Evolutionary conservation across 2,888 invertebrate genomes (phyloP).

Genomic region (Sclerodermus sp.): DNA sequence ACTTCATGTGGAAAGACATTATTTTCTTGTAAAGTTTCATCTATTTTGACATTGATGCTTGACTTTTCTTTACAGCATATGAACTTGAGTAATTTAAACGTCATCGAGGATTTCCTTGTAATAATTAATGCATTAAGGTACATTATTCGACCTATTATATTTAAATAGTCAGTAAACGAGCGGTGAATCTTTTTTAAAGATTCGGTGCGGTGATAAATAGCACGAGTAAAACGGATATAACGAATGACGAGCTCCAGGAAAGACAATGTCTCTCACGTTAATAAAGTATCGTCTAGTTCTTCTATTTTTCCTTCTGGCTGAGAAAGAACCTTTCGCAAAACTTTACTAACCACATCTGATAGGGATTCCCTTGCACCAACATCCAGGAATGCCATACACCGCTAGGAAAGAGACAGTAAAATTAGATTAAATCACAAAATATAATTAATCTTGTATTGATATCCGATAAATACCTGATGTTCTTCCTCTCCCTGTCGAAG

Average conservation of each 20-base stretch:
- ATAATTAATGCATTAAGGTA: not conserved
- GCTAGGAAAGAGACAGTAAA: slow-evolving; percentile 59
- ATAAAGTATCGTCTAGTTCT: slow-evolving; percentile 88
- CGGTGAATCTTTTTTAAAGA: not conserved
- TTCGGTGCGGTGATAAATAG: not conserved
- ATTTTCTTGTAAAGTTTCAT: no score
- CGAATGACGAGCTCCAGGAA: slow-evolving; percentile 25
- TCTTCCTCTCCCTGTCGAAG: slow-evolving; percentile 74
- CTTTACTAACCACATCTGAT: slow-evolving; percentile 86
- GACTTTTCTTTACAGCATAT: not conserved
- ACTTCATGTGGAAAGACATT: no score
- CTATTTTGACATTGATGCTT: no score
- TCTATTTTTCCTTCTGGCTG: slow-evolving; percentile 85
- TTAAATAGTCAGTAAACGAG: not conserved
- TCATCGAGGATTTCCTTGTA: not conserved
- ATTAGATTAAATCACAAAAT: no score
- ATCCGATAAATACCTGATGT: slow-evolving; percentile 66
- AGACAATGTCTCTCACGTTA: slow-evolving; percentile 67
- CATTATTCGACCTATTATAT: slow-evolving; percentile 1
- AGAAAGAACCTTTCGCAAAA: slow-evolving; percentile 75
- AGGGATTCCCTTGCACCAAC: slow-evolving; percentile 87
- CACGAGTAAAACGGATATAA: slow-evolving; percentile 4
- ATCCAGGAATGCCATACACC: slow-evolving; percentile 76
- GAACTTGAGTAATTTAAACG: not conserved
- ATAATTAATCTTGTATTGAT: not conserved